These are phyloP conservation scores for Limnephilus lunatus DNA, from an alignment of 2,888 invertebrate species.

Conservation along the genomic window DNA sequence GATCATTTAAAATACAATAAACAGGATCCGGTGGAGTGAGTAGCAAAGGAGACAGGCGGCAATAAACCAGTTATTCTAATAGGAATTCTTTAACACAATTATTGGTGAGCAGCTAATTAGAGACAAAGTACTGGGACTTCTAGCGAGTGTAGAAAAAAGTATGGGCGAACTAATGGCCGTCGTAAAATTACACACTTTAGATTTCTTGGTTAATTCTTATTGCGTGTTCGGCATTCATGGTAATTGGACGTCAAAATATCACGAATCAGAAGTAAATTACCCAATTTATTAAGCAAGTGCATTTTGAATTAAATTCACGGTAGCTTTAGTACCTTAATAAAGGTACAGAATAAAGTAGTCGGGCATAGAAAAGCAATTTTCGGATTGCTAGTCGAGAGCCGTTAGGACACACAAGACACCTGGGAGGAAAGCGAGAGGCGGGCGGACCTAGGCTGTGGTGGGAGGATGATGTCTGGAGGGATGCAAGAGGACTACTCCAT, in stretches of 20 bases:
- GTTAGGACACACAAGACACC: no score
- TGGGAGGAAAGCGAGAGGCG: no score
- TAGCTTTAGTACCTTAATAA: no score
- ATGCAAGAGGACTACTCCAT: no score
- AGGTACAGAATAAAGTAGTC: no score
- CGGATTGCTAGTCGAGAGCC: no score
- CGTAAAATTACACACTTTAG: background rate
- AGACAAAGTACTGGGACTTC: background rate
- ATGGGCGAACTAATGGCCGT: background rate
- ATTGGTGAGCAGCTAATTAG: background rate
- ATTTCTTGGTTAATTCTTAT: background rate
- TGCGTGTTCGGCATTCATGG: background rate
- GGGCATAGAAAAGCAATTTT: no score
- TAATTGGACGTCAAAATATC: background rate
- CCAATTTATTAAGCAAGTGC: background rate
- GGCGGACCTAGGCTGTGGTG: no score
- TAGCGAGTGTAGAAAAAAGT: background rate
- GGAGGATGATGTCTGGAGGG: no score
- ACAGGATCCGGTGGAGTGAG: background rate
- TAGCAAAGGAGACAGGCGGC: background rate
- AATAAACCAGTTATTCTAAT: background rate
- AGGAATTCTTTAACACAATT: slow-evolving; percentile 2
- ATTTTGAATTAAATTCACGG: background rate
- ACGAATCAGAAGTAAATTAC: background rate
- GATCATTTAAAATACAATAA: background rate